A percentile compares a stretch with the other conserved stretches of the same genome.
Evolutionary conservation across 2,888 invertebrate species (phyloP).

Genomic region (Arrhopalites spinosus): DNA sequence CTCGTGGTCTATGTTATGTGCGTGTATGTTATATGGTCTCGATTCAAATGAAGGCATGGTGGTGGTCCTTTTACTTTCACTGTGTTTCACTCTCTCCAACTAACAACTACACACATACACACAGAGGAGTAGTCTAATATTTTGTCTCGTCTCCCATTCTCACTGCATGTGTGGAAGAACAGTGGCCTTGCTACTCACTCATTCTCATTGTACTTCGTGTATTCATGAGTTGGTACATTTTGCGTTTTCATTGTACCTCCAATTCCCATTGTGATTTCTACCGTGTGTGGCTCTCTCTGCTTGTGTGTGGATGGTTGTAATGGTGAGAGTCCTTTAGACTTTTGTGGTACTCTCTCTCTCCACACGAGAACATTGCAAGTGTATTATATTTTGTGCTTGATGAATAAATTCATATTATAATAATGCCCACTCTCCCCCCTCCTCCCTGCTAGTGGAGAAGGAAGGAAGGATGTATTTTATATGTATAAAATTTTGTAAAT

Average conservation of each 20-base stretch:
- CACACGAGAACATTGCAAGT: background rate
- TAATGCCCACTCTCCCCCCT: no score
- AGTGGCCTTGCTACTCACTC: background rate
- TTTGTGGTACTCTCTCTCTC: background rate
- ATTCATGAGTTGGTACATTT: background rate
- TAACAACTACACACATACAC: background rate
- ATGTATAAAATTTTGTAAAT: background rate
- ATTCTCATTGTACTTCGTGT: constrained; percentile 3
- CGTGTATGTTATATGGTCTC: no score
- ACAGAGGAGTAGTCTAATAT: background rate
- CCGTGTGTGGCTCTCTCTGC: constrained; percentile 3
- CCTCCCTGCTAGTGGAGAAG: no score
- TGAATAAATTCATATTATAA: background rate
- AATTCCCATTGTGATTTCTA: constrained; percentile 4
- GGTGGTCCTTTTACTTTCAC: no score
- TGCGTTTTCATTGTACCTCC: background rate
- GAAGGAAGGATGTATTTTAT: background rate
- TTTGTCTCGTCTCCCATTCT: background rate
- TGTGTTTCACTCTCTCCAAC: background rate
- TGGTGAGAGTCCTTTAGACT: background rate
- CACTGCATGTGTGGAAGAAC: background rate
- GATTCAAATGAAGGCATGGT: background rate
- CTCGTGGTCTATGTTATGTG: no score
- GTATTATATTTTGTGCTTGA: background rate
- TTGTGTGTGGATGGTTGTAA: background rate